Evolutionary conservation across 2,113 vertebrate species (phyloP).

Genomic region (Rostratula benghalensis): DNA sequence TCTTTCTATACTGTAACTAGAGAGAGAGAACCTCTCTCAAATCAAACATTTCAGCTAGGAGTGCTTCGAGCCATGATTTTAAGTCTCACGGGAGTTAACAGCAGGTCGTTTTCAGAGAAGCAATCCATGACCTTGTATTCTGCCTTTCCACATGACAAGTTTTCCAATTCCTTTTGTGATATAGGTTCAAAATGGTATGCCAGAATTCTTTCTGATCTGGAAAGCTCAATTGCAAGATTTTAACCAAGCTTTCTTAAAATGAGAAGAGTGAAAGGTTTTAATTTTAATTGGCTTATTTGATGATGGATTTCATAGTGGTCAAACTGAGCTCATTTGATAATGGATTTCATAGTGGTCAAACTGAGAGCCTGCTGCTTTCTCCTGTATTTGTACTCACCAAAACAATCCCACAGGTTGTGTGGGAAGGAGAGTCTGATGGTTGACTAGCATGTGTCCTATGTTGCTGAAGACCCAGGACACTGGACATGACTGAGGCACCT

Average conservation of each 20-base stretch:
- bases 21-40: background rate
- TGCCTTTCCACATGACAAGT: background rate
- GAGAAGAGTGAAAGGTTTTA: background rate
- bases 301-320: background rate
- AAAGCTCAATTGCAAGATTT: background rate
- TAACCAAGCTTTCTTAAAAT: background rate
- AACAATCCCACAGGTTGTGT: background rate
- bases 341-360: background rate
- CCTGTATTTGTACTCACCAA: background rate
- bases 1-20: background rate
- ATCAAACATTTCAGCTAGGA: background rate
- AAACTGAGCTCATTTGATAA: background rate
- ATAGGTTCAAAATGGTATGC: background rate
- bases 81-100: background rate
- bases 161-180: background rate
- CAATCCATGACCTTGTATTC: background rate
- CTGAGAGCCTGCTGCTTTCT: background rate
- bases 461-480: background rate
- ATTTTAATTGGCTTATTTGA: background rate
- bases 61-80: background rate
- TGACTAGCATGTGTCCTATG: background rate
- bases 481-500: background rate
- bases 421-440: background rate
- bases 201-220: background rate
- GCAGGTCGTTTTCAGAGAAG: background rate